Evolutionary conservation across 2,113 vertebrate genomes (phyloP).

Genomic region (Megalops atlanticus): DNA sequence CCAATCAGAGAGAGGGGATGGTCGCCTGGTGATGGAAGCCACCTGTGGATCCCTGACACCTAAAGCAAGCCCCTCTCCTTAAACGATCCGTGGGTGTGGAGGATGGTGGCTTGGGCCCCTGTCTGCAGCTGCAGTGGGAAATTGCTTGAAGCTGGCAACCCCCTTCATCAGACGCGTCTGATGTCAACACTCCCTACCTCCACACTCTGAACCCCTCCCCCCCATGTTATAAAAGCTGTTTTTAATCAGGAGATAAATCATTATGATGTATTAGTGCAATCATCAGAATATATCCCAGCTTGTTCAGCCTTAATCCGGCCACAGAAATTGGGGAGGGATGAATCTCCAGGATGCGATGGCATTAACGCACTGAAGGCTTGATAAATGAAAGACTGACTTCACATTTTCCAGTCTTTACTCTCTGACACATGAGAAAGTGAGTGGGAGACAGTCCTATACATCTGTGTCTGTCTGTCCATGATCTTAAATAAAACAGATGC

Average conservation of each 20-base stretch:
- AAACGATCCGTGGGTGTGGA: neutral
- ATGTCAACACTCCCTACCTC: neutral
- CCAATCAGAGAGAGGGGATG: neutral
- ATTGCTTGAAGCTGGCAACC: neutral
- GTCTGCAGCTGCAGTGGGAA: neutral
- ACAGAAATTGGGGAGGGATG: neutral
- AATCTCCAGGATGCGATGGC: neutral
- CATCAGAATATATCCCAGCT: neutral
- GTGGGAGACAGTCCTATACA: neutral
- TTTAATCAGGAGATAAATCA: neutral
- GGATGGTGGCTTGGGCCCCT: no score
- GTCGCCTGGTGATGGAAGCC: neutral
- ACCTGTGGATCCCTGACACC: neutral
- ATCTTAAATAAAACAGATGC: neutral
- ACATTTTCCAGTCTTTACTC: neutral
- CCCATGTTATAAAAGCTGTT: neutral
- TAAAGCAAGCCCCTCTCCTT: neutral
- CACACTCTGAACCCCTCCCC: neutral
- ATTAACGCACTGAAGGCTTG: neutral
- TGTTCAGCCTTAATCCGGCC: neutral
- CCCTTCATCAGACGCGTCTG: neutral
- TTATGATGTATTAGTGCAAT: neutral
- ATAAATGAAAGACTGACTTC: neutral
- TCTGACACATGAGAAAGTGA: neutral
- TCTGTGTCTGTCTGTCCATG: neutral